Conservation (phyloP, 2,113 vertebrate species). For the Holacanthus passer region DNA sequence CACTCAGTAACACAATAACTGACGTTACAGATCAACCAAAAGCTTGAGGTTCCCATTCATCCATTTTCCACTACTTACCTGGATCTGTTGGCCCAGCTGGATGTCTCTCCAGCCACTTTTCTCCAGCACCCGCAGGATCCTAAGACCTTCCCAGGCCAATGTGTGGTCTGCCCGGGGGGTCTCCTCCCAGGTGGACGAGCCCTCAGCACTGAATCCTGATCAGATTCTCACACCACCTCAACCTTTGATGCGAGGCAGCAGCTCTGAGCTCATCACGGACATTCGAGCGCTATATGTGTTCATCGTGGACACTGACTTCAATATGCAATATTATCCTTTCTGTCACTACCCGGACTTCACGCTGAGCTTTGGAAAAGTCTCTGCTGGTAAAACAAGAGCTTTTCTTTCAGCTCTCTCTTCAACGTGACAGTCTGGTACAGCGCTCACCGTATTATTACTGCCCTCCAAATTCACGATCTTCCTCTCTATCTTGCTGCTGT, state of each 20-base stretch:
- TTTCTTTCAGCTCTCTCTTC: constrained; percentile 20
- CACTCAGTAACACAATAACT: background rate
- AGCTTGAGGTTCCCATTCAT: background rate
- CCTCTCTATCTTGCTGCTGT: background rate
- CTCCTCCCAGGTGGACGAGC: constrained; percentile 21
- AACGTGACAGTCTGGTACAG: constrained; percentile 9
- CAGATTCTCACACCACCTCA: background rate
- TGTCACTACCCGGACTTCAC: constrained; percentile 11
- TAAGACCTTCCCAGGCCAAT: background rate
- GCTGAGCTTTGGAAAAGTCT: constrained; percentile 8
- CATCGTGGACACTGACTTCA: background rate
- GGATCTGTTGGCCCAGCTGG: background rate
- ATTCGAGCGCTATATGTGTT: background rate
- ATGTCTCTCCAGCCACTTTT: background rate
- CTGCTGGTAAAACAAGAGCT: constrained; percentile 14
- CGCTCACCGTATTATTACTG: background rate
- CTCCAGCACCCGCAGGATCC: background rate
- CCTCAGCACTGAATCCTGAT: constrained; percentile 22
- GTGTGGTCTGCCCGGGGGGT: constrained; percentile 9
- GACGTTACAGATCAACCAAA: background rate
- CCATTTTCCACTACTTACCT: constrained; percentile 13
- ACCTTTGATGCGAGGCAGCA: constrained; percentile 13
- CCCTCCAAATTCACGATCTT: background rate
- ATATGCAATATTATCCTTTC: background rate
- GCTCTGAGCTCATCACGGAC: background rate